Conservation (phyloP, 2,113 vertebrate species). For the Rhadina sibilatrix region DNA sequence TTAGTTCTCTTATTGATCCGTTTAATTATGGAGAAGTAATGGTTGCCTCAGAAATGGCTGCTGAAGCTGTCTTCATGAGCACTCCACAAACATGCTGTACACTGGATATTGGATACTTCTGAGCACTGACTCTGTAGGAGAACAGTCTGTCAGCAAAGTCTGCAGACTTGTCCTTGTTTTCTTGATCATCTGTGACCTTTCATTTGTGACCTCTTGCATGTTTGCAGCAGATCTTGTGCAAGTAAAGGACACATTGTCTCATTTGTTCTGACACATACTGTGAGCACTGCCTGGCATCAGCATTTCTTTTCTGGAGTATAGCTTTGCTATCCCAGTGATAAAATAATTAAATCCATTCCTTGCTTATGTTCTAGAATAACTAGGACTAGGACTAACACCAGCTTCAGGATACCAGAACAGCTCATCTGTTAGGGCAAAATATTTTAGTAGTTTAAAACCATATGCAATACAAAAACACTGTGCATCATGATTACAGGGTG, state of each 20-base stretch:
- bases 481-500: not conserved
- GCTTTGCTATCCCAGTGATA: not conserved
- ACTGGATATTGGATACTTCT: not conserved
- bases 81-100: not conserved
- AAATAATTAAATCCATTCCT: not conserved
- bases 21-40: not conserved
- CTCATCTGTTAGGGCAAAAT: rapidly evolving
- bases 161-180: not conserved
- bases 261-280: not conserved
- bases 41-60: not conserved
- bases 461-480: not conserved
- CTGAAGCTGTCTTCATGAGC: not conserved
- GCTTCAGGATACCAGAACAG: not conserved
- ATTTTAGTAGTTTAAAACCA: not conserved
- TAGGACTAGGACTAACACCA: not conserved
- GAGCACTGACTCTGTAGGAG: not conserved
- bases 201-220: not conserved
- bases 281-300: not conserved
- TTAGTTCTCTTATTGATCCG: not conserved
- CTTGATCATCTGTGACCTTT: not conserved
- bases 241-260: not conserved
- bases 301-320: not conserved
- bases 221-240: not conserved
- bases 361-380: not conserved
- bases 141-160: not conserved